Conservation (phyloP, 1,140 invertebrate species). For the Leptinotarsa texana region DNA sequence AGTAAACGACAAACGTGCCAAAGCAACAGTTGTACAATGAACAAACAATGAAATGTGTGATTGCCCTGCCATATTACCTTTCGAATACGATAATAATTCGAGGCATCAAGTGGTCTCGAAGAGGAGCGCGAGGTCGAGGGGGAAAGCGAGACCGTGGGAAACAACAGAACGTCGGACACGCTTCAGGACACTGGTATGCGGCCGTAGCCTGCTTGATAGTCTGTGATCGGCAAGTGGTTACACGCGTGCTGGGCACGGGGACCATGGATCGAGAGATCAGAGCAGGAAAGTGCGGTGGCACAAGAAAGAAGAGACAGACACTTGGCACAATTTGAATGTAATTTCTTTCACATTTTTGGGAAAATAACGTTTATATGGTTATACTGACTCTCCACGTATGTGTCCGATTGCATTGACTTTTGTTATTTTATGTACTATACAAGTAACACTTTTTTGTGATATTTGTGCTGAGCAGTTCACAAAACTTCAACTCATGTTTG, state of each 20-base stretch:
- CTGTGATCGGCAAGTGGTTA: conserved; percentile 31
- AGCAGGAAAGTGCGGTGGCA: neutral
- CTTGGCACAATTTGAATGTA: neutral
- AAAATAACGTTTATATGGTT: too few relatives aligned
- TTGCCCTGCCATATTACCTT: conserved; percentile 21
- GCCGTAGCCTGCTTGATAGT: conserved; percentile 30
- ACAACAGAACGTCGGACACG: conserved; percentile 37
- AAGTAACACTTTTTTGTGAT: too few relatives aligned
- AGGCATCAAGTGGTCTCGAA: conserved; percentile 21
- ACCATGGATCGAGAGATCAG: neutral
- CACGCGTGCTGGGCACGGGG: conserved; percentile 37
- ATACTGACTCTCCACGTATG: too few relatives aligned
- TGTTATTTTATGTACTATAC: too few relatives aligned
- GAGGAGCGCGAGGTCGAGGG: conserved; percentile 21
- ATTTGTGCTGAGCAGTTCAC: too few relatives aligned
- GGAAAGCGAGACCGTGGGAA: conserved; percentile 41
- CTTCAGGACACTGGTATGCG: conserved; percentile 40
- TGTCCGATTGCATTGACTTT: too few relatives aligned
- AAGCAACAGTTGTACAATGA: conserved; percentile 18
- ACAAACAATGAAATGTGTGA: conserved; percentile 24
- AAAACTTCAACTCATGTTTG: too few relatives aligned
- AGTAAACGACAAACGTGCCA: conserved; percentile 12
- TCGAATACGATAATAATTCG: conserved; percentile 24
- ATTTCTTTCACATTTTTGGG: too few relatives aligned
- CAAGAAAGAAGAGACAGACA: conserved; percentile 10